Evolutionary conservation across 2,888 invertebrate species (phyloP).

Genomic region (Drepana falcataria): DNA sequence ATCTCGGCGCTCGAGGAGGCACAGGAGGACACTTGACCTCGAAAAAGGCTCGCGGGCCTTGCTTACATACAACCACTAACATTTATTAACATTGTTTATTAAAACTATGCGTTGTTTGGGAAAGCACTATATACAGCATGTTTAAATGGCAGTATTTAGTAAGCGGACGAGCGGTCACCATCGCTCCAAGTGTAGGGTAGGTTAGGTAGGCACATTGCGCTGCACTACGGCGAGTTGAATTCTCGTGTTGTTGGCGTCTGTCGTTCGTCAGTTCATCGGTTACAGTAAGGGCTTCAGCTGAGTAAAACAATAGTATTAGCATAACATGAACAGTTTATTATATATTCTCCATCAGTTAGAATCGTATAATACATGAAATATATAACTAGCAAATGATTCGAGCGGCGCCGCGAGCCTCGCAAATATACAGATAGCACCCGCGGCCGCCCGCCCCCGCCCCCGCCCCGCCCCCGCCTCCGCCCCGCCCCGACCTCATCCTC

Average conservation of each 20-base stretch:
- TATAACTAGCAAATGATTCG: slow-evolving; percentile 17
- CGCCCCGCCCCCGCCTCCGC: not conserved
- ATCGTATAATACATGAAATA: slow-evolving; percentile 67
- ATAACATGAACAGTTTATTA: slow-evolving; percentile 73
- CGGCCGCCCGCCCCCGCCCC: not conserved
- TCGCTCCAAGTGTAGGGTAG: no score
- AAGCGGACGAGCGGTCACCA: no score
- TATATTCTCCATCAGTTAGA: slow-evolving; percentile 54
- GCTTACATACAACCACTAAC: no score
- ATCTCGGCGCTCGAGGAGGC: slow-evolving; percentile 15
- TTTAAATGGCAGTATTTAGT: no score
- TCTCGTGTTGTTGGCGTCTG: no score
- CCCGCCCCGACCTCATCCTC: slow-evolving; percentile 14
- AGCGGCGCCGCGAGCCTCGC: slow-evolving; percentile 19
- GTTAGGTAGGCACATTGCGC: no score
- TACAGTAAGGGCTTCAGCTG: slow-evolving; percentile 1
- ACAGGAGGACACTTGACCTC: not conserved
- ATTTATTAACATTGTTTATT: no score
- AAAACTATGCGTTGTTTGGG: no score
- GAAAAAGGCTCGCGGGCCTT: no score
- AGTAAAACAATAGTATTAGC: slow-evolving; percentile 44
- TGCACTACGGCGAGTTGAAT: no score
- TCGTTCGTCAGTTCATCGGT: no score
- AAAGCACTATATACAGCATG: no score
- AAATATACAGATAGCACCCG: slow-evolving; percentile 40